phyloP scores from a whole-genome alignment of 2,888 invertebrate genomes.

The Bimastos eiseni region DNA sequence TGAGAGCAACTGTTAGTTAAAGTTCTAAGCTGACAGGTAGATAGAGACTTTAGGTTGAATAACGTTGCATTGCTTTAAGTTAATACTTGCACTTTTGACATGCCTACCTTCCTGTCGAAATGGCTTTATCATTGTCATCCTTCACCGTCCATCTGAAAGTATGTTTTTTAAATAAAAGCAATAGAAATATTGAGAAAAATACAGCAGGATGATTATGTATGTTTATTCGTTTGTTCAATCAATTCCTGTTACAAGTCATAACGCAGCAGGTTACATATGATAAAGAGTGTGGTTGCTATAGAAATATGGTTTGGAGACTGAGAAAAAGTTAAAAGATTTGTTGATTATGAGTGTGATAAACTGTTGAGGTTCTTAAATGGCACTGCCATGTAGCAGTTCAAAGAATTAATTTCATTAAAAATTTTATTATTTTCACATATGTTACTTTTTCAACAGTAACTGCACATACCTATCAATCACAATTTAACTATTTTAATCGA shows the following conservation, averaged over 20 bases:
- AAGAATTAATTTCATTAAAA: not conserved
- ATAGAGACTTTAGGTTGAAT: too few relatives aligned
- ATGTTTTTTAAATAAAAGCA: not conserved
- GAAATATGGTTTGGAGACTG: too few relatives aligned
- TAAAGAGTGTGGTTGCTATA: too few relatives aligned
- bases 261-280: too few relatives aligned
- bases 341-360: too few relatives aligned
- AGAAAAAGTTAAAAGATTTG: too few relatives aligned
- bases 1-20: too few relatives aligned
- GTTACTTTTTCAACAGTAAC: not conserved
- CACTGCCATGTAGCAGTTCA: not conserved
- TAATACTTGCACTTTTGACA: not conserved
- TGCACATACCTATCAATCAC: not conserved
- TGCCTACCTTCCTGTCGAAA: slow-evolving; percentile 29
- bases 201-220: too few relatives aligned
- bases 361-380: not conserved
- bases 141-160: slow-evolving; percentile 25
- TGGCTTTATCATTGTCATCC: slow-evolving; percentile 22
- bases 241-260: too few relatives aligned
- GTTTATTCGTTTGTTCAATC: too few relatives aligned
- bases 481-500: not conserved
- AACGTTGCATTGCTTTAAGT: too few relatives aligned
- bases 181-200: not conserved
- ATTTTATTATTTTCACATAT: not conserved
- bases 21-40: too few relatives aligned